Percentiles rank a stretch among this genome's conserved stretches.
phyloP scores from a whole-genome alignment of 2,797 vertebrate species.

The Ctenosaura bakeri region DNA sequence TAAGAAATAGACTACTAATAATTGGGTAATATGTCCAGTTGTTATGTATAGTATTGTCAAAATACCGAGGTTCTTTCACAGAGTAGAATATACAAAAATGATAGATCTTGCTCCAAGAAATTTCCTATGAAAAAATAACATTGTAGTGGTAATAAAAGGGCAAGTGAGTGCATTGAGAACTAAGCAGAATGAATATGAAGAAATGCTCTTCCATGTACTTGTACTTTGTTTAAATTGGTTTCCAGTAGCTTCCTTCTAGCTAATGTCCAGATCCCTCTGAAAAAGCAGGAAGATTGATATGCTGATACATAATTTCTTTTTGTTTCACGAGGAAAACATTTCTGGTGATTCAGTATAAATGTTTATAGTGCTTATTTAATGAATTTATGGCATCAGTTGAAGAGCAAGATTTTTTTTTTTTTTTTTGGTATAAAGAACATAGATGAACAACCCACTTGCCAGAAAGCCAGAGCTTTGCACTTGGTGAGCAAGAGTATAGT shows the following conservation, averaged over 20 bases:
- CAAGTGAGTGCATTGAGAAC: too few species aligned
- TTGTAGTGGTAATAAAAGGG: not conserved
- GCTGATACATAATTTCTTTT: not conserved
- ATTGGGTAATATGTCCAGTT: not conserved
- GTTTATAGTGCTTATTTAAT: slow-evolving; percentile 21
- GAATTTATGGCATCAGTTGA: not conserved
- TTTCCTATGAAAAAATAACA: not conserved
- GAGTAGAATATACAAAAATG: not conserved
- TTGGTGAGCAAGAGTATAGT: not conserved
- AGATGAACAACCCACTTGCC: not conserved
- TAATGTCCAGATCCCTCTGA: not conserved
- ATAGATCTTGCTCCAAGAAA: not conserved
- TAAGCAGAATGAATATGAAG: not conserved
- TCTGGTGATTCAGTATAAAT: too few species aligned
- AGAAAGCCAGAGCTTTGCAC: not conserved
- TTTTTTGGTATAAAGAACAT: not conserved
- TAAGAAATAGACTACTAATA: not conserved
- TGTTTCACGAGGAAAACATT: not conserved
- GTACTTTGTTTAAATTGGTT: not conserved
- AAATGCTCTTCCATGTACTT: not conserved
- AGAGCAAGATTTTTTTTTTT: not conserved
- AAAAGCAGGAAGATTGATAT: not conserved
- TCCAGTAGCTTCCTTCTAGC: not conserved
- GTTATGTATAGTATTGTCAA: not conserved
- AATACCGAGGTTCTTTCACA: not conserved